Evolutionary conservation across 2,113 vertebrate species (phyloP), one percentile per base, ranked within the genome.

Genomic region (Microtus ochrogaster): DNA sequence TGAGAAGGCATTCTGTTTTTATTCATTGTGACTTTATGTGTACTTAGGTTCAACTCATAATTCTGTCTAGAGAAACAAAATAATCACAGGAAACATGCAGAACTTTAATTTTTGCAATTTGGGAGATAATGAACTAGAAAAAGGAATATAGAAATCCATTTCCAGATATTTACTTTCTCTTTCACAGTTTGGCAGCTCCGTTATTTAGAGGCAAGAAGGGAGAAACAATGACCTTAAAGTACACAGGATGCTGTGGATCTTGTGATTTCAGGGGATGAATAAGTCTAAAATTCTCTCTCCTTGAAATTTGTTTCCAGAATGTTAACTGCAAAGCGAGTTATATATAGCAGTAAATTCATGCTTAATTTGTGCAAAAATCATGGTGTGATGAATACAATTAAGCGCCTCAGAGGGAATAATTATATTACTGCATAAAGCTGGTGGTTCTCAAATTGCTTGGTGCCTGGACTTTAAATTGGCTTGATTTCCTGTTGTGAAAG

Each of bases 311-410:
- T 98, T 99, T 99, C 98, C 98, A 99, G 99, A 98, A 99, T 99
- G 98, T 99, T 99, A 99, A 99, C 98, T 98, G 98, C 98, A 98
- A 99, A 98, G 98, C 98, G 98, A 99, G 98, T 99, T 99, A 99
- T 99, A 99, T 99, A 99, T 99, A 99, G 99, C 98, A 98, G 98
- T 98, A 99, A 99, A 99, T 98, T 98, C 98, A 99, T 98, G 98
- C 98, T 99, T 99, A 99, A 99, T 99, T 99, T 99, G 99, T 99
- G 98, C 98, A 99, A 98, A 99, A 99, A 99, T 99, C 99, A 99
- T 99, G 98, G 99, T 98, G 98, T 99, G 98, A 99, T 99, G 98
- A 99, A 99, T 99, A 99, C 98, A 99, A 99, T 99, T 99, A 99
- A 99, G 98, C 98, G 98, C 98, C 99, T 99, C 99, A 28, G 98